Evolutionary conservation across 2,888 invertebrate species (phyloP), one percentile per base, ranked within the genome.

Genomic region (Melitaea athalia): DNA sequence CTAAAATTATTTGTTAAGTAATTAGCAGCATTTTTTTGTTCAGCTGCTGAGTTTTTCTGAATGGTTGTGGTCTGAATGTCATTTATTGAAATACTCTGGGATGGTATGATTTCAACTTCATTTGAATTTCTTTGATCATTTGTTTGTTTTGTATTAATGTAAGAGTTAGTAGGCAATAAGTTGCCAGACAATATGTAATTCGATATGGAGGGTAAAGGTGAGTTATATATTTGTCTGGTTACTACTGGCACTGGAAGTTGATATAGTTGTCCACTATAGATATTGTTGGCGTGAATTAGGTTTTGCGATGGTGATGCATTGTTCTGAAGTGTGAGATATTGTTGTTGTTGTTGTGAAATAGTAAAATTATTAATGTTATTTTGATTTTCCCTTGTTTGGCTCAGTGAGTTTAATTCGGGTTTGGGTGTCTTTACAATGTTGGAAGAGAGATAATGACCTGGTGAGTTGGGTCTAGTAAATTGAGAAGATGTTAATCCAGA

Each of bases 191-290:
- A 49, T 57, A 65, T 72, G 33, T 63, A 61, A 10, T 65, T 69
- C 14, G 60, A 61, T 15, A 42, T 59, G 33, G 68, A 59, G 77
- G 78, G 69, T 75, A 65, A 67, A 72, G 82, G 86, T 67, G 75
- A 79, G 69, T 91, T 91, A 72, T 89, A 87, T 71, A 90, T 81
- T 72, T 89, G 84, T 68, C 77, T 84, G 15, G 88, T 89, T 38
- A 92, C 91, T 71, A 90, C 88, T 66, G 91, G 91, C 57, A 92
- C 92, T 38, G 92, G 85, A 59, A 85, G 81, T 76, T 91, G 85
- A 73, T 92, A 92, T 63, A 91, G 76, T 76, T 92, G 92, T 42
- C 91, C 92, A 72, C 92, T 92, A 76, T 91, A 91, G 75, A 91
- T 76, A 72, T 84, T 81, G 57, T 84, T 84, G 68, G 79, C 77